Evolutionary conservation across 2,888 invertebrate genomes (phyloP).

Genomic region (Alloscopus bannaensis): DNA sequence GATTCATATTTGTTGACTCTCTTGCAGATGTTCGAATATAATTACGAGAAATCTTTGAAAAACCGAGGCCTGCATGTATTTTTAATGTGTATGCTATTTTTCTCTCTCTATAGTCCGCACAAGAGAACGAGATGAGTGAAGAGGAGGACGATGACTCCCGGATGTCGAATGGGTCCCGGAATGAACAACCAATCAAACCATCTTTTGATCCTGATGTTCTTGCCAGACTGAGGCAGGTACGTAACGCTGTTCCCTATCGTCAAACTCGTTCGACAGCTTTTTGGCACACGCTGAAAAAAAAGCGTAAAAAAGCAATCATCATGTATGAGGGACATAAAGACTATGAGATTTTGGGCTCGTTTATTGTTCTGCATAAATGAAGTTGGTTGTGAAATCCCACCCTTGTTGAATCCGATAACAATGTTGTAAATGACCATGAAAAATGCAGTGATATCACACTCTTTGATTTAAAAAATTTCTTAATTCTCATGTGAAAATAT

Average conservation of each 20-base stretch:
- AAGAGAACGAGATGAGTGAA: slow-evolving; percentile 70
- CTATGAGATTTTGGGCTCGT: too few species aligned
- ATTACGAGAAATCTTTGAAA: neutral
- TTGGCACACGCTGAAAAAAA: slow-evolving; percentile 57
- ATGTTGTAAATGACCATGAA: too few species aligned
- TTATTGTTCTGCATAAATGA: too few species aligned
- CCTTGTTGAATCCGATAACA: too few species aligned
- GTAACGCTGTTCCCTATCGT: slow-evolving; percentile 35
- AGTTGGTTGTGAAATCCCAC: too few species aligned
- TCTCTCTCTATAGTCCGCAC: slow-evolving; percentile 68
- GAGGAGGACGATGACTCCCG: slow-evolving; percentile 73
- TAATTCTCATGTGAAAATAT: neutral
- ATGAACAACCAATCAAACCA: slow-evolving; percentile 71
- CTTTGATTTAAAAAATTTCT: too few species aligned
- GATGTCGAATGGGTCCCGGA: slow-evolving; percentile 72
- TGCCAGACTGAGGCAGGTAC: slow-evolving; percentile 72
- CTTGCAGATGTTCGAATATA: slow-evolving; percentile 51
- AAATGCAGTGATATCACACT: too few species aligned
- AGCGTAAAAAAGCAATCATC: too few species aligned
- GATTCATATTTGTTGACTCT: neutral
- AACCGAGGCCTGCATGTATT: slow-evolving; percentile 1
- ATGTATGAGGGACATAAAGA: too few species aligned
- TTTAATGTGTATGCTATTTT: slow-evolving; percentile 25
- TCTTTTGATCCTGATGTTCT: slow-evolving; percentile 72
- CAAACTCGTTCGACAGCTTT: slow-evolving; percentile 61